Evolutionary conservation across 1,140 invertebrate genomes (phyloP).

Genomic region (Sycophaga agraensis): DNA sequence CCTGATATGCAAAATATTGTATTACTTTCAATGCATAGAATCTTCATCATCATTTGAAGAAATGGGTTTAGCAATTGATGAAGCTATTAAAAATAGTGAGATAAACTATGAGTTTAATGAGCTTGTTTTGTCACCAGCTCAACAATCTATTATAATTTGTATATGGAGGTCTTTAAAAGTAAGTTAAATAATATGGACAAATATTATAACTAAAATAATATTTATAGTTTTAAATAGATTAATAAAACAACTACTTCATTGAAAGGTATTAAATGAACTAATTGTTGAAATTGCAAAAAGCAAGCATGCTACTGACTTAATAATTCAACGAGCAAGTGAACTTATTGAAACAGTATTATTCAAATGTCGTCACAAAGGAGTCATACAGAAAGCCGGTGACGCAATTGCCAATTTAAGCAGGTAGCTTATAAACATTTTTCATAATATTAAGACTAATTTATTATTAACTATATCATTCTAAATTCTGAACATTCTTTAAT

Average conservation of each 20-base stretch:
- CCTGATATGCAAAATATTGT: too few species aligned
- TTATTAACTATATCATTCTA: too few species aligned
- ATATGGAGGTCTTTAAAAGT: constrained; percentile 81
- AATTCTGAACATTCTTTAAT: too few species aligned
- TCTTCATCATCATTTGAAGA: constrained; percentile 64
- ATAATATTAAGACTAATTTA: too few species aligned
- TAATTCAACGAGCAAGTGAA: constrained; percentile 56
- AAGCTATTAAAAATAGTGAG: constrained; percentile 41
- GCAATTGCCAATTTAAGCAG: constrained; percentile 59
- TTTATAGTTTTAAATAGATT: constrained; percentile 41
- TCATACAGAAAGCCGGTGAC: constrained; percentile 71
- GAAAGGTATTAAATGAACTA: constrained; percentile 61
- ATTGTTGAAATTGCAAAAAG: constrained; percentile 50
- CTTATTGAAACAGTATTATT: constrained; percentile 67
- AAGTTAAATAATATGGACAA: constrained; percentile 8
- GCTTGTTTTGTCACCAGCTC: constrained; percentile 61
- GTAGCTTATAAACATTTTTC: constrained; percentile 34
- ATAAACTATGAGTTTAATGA: constrained; percentile 46
- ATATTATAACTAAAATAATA: neutral
- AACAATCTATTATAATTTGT: constrained; percentile 71
- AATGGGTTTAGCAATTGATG: constrained; percentile 61
- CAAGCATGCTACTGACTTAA: constrained; percentile 40
- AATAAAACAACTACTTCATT: too few species aligned
- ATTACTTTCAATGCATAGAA: too few species aligned
- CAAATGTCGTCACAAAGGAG: constrained; percentile 78